Percentiles rank a stretch among this genome's conserved stretches.
These are phyloP conservation scores for Drosophila infuscata DNA, from an alignment of 2,888 invertebrate species.

Conservation along the genomic window DNA sequence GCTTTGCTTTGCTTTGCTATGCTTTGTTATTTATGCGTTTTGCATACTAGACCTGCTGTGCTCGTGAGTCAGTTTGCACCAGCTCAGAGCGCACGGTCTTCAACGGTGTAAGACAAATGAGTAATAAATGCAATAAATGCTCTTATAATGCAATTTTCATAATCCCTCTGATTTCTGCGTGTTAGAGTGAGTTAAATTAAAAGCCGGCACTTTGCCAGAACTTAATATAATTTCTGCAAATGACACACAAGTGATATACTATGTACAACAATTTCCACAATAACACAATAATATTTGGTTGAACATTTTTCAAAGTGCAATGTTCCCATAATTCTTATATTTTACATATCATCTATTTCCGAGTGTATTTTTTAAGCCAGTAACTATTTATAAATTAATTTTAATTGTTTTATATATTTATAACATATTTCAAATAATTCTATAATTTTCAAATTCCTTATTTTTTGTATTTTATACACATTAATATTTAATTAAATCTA, in stretches of 20 bases:
- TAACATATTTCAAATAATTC: background rate
- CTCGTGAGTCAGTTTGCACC: conserved; percentile 26
- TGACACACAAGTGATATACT: conserved; percentile 21
- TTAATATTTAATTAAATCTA: background rate
- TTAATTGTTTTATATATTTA: background rate
- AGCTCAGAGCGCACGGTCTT: conserved; percentile 13
- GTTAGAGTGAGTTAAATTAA: conserved; percentile 3
- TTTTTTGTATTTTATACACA: background rate
- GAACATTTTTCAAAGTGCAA: background rate
- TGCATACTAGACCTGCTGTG: conserved; percentile 39
- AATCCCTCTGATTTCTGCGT: conserved; percentile 25
- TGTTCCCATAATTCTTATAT: background rate
- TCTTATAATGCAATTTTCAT: conserved; percentile 27
- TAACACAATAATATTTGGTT: conserved; percentile 1
- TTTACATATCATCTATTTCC: background rate
- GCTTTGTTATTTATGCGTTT: conserved; percentile 35
- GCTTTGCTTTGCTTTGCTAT: conserved; percentile 23
- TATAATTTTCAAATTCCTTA: background rate
- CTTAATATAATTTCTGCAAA: conserved; percentile 12
- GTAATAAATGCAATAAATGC: conserved; percentile 2
- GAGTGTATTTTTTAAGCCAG: background rate
- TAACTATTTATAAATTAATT: background rate
- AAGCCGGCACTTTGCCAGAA: conserved; percentile 32
- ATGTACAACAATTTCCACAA: conserved; percentile 7
- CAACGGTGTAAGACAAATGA: background rate